phyloP scores from a whole-genome alignment of 2,888 invertebrate species.

The Phrixothrix hirtus region DNA sequence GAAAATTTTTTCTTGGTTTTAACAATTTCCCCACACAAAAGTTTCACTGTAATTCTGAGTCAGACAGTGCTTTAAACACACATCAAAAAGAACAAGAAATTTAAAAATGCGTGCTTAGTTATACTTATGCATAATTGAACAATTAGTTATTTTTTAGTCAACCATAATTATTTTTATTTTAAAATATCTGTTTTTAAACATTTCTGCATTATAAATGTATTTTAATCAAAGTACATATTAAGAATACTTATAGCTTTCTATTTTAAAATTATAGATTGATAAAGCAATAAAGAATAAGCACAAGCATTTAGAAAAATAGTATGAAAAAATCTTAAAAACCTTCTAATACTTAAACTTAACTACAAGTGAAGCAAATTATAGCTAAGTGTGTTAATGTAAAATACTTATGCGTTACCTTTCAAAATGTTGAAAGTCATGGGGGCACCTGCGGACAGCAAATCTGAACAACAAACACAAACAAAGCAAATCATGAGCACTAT shows the following conservation, averaged over 20 bases:
- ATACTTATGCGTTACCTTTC: conserved; percentile 70
- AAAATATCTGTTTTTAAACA: too few species aligned
- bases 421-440: conserved; percentile 85
- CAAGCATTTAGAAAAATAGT: conserved; percentile 15
- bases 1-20: too few species aligned
- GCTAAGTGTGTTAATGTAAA: conserved; percentile 36
- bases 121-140: too few species aligned
- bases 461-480: conserved; percentile 75
- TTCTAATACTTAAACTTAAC: conserved; percentile 11
- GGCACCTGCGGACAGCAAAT: conserved; percentile 78
- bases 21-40: too few species aligned
- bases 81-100: too few species aligned
- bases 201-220: too few species aligned
- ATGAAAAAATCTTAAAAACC: conserved; percentile 3
- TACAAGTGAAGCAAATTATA: conserved; percentile 25
- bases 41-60: too few species aligned
- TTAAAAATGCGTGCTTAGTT: too few species aligned
- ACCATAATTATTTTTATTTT: too few species aligned
- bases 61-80: too few species aligned
- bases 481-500: conserved; percentile 57
- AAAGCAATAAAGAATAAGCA: conserved; percentile 15
- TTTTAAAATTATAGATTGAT: neutral
- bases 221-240: neutral
- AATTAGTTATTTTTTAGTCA: too few species aligned
- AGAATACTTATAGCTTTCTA: neutral